phyloP scores from a whole-genome alignment of 2,113 vertebrate species.

The Neomonachus schauinslandi region DNA sequence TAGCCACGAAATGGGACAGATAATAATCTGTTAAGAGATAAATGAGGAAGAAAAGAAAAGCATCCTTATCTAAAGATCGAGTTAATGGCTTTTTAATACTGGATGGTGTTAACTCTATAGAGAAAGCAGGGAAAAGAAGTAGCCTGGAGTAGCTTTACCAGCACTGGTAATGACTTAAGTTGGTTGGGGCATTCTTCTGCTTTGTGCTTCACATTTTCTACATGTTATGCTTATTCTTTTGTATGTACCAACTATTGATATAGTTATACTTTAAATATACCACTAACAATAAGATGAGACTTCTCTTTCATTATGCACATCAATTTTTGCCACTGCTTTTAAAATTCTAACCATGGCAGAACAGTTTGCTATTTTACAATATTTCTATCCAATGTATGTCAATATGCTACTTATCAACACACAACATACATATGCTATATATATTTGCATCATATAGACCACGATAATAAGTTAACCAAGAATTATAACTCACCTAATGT shows the following conservation, averaged over 20 bases:
- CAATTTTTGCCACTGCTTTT: neutral
- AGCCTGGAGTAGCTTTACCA: neutral
- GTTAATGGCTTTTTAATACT: neutral
- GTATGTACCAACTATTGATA: neutral
- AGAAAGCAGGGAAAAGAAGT: neutral
- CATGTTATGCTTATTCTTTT: neutral
- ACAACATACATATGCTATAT: neutral
- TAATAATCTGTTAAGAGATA: neutral
- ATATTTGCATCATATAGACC: neutral
- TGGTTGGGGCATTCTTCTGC: neutral
- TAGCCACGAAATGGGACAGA: neutral
- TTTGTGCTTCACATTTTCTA: neutral
- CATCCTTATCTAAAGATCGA: neutral
- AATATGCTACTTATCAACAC: neutral
- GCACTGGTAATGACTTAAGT: neutral
- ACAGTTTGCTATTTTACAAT: neutral
- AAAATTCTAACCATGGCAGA: neutral
- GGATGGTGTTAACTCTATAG: neutral
- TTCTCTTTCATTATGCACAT: neutral
- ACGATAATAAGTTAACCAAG: neutral
- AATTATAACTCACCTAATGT: slow-evolving; percentile 90
- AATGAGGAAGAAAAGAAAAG: neutral
- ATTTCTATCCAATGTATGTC: neutral
- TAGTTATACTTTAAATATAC: neutral
- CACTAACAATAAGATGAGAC: neutral